Evolutionary conservation across 23 tunicate genomes (phyloP).

Genomic region (Botrylloides violaceus): DNA sequence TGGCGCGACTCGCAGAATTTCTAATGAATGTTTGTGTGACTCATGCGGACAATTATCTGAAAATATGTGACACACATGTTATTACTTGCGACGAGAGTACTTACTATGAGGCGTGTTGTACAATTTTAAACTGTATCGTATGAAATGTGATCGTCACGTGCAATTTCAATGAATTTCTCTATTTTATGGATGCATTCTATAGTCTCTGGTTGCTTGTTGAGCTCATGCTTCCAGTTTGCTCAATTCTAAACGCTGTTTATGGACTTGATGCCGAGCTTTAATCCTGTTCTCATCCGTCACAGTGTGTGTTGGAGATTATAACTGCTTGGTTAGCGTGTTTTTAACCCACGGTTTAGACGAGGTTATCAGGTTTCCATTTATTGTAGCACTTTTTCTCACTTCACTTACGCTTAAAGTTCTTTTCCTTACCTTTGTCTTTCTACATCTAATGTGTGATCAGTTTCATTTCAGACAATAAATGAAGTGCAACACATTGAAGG

Average conservation of each 20-base stretch:
- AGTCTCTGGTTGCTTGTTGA: too few relatives aligned
- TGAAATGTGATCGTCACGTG: not conserved
- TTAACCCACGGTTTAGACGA: not conserved
- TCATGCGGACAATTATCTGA: not conserved
- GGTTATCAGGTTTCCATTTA: not conserved
- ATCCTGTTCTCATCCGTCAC: too few relatives aligned
- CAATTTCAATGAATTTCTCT: not conserved
- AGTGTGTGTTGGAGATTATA: too few relatives aligned
- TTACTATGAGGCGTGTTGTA: too few relatives aligned
- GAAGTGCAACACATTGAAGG: not conserved
- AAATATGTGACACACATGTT: too few relatives aligned
- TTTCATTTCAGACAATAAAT: constrained; percentile 10
- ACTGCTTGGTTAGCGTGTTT: too few relatives aligned
- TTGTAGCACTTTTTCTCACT: not conserved
- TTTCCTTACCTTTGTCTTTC: not conserved
- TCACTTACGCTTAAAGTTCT: too few relatives aligned
- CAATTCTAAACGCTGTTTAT: too few relatives aligned
- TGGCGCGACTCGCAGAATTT: not conserved
- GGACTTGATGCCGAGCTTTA: too few relatives aligned
- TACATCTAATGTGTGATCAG: constrained; percentile 2
- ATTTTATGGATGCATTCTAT: too few relatives aligned
- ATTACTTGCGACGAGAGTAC: too few relatives aligned
- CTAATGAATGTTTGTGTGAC: not conserved
- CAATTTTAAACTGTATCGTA: not conserved
- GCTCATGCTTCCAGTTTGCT: too few relatives aligned